These are phyloP conservation scores for Esox lucius DNA, from an alignment of 2,797 vertebrate species.

Conservation along the genomic window DNA sequence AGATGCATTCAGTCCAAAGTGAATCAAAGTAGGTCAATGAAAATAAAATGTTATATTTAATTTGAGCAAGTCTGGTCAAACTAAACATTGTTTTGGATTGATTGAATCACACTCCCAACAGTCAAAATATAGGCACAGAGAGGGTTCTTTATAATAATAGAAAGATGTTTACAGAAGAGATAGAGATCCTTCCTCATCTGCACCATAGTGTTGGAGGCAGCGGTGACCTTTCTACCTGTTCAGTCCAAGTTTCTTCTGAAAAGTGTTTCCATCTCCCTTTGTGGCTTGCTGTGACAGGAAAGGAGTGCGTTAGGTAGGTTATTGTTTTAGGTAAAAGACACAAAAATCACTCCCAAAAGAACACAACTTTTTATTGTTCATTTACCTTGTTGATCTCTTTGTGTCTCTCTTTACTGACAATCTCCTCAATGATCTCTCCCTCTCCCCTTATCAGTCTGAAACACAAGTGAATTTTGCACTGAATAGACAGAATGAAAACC, in stretches of 20 bases:
- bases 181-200: background rate
- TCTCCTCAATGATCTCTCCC: slow-evolving; percentile 95
- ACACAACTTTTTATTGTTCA: background rate
- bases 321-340: background rate
- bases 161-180: background rate
- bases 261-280: slow-evolving; percentile 83
- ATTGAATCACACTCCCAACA: background rate
- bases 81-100: background rate
- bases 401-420: slow-evolving; percentile 89
- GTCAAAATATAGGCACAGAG: background rate
- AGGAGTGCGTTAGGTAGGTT: background rate
- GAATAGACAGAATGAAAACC: background rate
- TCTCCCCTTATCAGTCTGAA: slow-evolving; percentile 92
- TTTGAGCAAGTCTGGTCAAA: background rate
- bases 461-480: background rate
- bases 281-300: slow-evolving; percentile 83
- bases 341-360: background rate
- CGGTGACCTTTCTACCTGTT: slow-evolving; percentile 61
- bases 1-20: slow-evolving; percentile 1
- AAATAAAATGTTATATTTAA: background rate
- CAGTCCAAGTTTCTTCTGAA: slow-evolving; percentile 83
- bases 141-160: background rate
- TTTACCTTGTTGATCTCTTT: slow-evolving; percentile 94
- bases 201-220: no score
- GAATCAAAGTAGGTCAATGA: background rate